Evolutionary conservation across 64 coral and sea anemone species (phyloP), one percentile per base, ranked within the genome.

Genomic region (Astreopora myriophthalma): DNA sequence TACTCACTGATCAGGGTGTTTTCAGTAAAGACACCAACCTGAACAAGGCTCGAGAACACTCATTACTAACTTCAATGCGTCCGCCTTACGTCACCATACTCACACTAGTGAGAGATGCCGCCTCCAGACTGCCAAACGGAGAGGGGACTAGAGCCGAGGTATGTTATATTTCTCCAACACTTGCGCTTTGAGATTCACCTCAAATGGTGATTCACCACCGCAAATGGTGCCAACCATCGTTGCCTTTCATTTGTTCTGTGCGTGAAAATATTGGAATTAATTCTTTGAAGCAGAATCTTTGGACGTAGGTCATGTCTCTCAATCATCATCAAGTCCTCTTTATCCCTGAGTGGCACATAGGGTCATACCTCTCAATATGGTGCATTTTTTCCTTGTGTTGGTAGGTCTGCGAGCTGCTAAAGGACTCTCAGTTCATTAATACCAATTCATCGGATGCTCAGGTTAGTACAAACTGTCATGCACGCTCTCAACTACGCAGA

Each of bases 81-180:
- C 97, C 97, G n/a, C 97, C 97, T 12, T 99, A 95, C 91, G 97
- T 99, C 65, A 99, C 97, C 2, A 99, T 99, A 33, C 69, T 99
- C 13, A 99, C 97, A 14, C 82, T 99, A 12, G 97, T 99, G 5
- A 74, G 97, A 78, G 97, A 99, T 48, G 97, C 97, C 27, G 97
- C 97, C 2, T 94, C 97, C 46, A 74, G 97, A 33, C 82, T 99
- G 38, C 97, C 97, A 11, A 99, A 99, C 16, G 97, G 97, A 76
- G 97, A 99, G 90, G 97, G 97, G 9, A 99, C 97, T 55, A 79
- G 97, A 63, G 97, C 97, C 9, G 97, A 99, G 90, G 97, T 99
- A 77, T 27, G 32, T 20, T 28, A 22, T 39, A 34, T 25, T 20
- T 36, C 34, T 32, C 1, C 2, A 31, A 24, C 29, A 7, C 8